These are phyloP conservation scores for Quadroppia sp. DNA, from an alignment of 2,888 invertebrate genomes.

Conservation along the genomic window DNA sequence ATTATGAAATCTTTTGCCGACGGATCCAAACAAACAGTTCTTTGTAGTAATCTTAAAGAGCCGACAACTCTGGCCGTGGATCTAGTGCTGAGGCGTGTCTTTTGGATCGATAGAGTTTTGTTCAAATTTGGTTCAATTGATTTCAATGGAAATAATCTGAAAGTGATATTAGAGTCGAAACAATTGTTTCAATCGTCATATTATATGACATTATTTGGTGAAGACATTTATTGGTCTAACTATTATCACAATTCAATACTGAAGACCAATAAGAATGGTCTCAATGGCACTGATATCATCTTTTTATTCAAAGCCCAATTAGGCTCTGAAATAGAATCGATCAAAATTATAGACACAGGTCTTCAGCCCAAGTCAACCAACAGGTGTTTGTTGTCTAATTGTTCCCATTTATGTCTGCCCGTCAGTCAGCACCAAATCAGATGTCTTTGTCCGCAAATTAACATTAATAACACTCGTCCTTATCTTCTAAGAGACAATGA, in stretches of 20 bases:
- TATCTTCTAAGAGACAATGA: not conserved
- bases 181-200: not conserved
- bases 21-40: not conserved
- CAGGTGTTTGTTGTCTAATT: not conserved
- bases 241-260: constrained; percentile 8
- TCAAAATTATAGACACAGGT: not conserved
- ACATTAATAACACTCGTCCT: not conserved
- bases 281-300: not conserved
- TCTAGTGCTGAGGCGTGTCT: not conserved
- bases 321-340: not conserved
- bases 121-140: not conserved
- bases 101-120: constrained; percentile 10
- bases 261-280: constrained; percentile 1
- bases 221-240: constrained; percentile 19
- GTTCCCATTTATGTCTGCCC: constrained; percentile 4
- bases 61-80: not conserved
- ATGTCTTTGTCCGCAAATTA: constrained; percentile 15
- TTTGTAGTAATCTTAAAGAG: not conserved
- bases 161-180: not conserved
- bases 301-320: not conserved
- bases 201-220: constrained; percentile 1
- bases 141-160: not conserved
- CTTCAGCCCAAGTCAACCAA: constrained; percentile 5
- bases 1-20: not conserved
- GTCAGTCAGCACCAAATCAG: not conserved